phyloP scores from a whole-genome alignment of 2,888 invertebrate genomes.

The Amphimallon solstitiale region DNA sequence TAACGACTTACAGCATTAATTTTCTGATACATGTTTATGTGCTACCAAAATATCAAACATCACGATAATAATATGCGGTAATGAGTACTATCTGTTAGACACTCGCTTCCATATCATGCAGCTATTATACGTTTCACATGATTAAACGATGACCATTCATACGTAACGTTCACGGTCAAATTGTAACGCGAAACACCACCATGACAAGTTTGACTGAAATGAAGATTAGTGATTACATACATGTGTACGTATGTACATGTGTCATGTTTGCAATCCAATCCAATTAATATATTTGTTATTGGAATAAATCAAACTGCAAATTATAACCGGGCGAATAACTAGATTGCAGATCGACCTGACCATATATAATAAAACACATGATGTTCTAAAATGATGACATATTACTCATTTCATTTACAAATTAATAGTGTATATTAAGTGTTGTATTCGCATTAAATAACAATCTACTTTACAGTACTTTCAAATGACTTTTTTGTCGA shows the following conservation, averaged over 20 bases:
- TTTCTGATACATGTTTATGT: no score
- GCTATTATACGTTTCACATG: neutral
- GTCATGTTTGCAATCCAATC: neutral
- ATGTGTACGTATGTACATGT: neutral
- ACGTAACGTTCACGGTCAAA: neutral
- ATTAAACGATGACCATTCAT: neutral
- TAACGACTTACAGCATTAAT: no score
- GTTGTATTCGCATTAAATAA: no score
- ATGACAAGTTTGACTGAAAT: neutral
- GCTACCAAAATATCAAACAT: no score
- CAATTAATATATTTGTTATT: neutral
- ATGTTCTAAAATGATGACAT: no score
- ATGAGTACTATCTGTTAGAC: neutral
- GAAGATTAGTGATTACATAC: neutral
- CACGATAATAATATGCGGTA: no score
- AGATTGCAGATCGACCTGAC: neutral
- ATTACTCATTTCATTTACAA: no score
- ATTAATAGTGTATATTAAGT: no score
- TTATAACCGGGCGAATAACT: neutral
- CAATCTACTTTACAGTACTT: no score
- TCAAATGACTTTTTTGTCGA: no score
- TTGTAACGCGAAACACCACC: neutral
- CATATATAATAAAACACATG: no score
- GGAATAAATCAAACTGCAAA: neutral
- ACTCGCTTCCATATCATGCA: neutral